A percentile compares a stretch with the other conserved stretches of the same genome.
These are phyloP conservation scores for Phengaris arion DNA, from an alignment of 2,888 invertebrate genomes.

Conservation along the genomic window DNA sequence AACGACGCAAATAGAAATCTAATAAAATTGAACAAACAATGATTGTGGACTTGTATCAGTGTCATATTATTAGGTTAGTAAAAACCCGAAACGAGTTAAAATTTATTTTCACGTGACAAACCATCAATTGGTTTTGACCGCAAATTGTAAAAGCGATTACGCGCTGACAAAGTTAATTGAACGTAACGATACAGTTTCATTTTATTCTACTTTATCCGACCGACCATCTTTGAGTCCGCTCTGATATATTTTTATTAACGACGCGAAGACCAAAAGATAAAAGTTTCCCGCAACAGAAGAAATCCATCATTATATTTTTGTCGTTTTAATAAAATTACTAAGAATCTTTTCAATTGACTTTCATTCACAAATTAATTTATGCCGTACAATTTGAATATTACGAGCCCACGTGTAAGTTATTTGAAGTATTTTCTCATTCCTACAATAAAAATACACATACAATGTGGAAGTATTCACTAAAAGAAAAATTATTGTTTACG, in stretches of 20 bases:
- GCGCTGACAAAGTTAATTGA: conserved; percentile 38
- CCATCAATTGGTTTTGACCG: conserved; percentile 37
- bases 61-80: conserved; percentile 25
- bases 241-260: conserved; percentile 6
- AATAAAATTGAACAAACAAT: background rate
- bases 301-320: conserved; percentile 25
- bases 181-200: conserved; percentile 33
- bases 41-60: conserved; percentile 3
- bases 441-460: background rate
- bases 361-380: conserved; percentile 3
- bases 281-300: background rate
- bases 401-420: background rate
- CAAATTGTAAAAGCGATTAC: conserved; percentile 38
- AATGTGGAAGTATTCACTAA: background rate
- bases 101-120: conserved; percentile 29
- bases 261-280: conserved; percentile 1
- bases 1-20: background rate
- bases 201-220: conserved; percentile 32
- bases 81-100: conserved; percentile 28
- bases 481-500: conserved; percentile 23
- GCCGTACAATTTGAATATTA: background rate
- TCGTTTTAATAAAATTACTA: conserved; percentile 14
- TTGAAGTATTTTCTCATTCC: background rate
- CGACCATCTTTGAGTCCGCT: conserved; percentile 8
- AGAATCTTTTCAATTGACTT: conserved; percentile 7